Evolutionary conservation across 2,797 vertebrate species (phyloP).

Genomic region (Semaprochilodus insignis): DNA sequence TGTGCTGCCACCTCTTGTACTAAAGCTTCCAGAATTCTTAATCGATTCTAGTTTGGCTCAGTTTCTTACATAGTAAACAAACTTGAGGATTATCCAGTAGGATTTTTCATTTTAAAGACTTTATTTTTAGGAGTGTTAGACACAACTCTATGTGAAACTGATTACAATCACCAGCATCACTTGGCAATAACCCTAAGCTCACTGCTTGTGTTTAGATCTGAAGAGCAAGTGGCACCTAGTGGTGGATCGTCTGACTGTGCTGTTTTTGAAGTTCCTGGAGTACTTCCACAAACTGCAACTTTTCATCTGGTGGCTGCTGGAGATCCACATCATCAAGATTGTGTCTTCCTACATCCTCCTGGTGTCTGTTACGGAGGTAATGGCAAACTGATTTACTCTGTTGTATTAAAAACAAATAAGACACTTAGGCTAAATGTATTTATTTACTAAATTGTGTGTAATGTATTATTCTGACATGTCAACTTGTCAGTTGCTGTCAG

Average conservation of each 20-base stretch:
- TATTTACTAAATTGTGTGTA: too few species aligned
- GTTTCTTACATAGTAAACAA: background rate
- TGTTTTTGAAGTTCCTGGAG: slow-evolving; percentile 96
- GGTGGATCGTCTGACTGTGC: slow-evolving; percentile 93
- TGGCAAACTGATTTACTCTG: slow-evolving; percentile 6
- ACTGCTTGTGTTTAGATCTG: slow-evolving; percentile 78
- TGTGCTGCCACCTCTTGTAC: background rate
- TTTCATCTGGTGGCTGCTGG: slow-evolving; percentile 96
- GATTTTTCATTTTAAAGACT: too few species aligned
- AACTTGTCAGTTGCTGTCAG: too few species aligned
- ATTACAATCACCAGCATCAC: background rate
- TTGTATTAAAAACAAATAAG: too few species aligned
- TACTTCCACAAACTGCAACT: slow-evolving; percentile 97
- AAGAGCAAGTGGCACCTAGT: slow-evolving; percentile 98
- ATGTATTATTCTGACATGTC: too few species aligned
- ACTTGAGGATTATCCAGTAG: background rate
- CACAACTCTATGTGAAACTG: background rate
- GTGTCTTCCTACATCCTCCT: slow-evolving; percentile 93
- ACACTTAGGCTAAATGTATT: too few species aligned
- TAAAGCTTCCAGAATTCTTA: background rate
- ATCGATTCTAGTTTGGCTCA: background rate
- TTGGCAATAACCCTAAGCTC: background rate
- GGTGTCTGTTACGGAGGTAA: slow-evolving; percentile 91
- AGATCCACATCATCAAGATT: slow-evolving; percentile 97
- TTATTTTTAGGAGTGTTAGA: background rate